Base-by-base conservation (phyloP, 1,140 invertebrate genomes). In the Chelonus insularis region DNA sequence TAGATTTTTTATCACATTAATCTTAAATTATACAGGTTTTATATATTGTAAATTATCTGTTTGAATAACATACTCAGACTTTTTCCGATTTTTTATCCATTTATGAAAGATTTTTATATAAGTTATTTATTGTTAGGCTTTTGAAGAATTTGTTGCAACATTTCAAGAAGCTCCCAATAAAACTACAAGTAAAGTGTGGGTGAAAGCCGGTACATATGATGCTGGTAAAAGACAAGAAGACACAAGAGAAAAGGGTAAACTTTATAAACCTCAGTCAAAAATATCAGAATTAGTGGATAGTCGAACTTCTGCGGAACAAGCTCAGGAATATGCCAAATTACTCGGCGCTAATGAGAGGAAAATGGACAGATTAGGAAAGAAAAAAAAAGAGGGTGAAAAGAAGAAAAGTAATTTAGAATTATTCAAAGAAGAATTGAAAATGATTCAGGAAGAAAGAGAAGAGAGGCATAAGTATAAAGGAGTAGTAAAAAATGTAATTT, bases 391-490 rank as follows among this genome's bases (percentile, higher is more conserved):
- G 73, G 85, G 89, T 34, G 91, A 94, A 67, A 96, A 96, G 72
- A 96, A 95, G 74, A 98, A 98, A 74, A 98, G 93, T 68, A 99
- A 99, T 82, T 83, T 99, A 56, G 97, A 99, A 77, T 78, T 95
- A 1, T 99, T 98, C 69, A 98, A 98, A 79, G 96, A 98, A 76
- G 95, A 97, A 78, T 74, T 97, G 20, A 90, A 92, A 84, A 89
- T 94, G 81, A 96, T 97, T 57, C 97, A 99, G 85, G 94, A 97
- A 80, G 96, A 98, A 78, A 85, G 97, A 60, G 95, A 98, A 76
- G 96, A 98, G 74, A 85, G 96, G n/a, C 94, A 97, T 80, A 93
- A 93, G 70, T 92, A 92, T 65, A 93, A 93, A 81, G 84, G 86
- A n/a, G 84, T 86, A 47, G 73, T 87, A 0, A 81, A 83, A 68